A percentile compares a stretch with the other conserved stretches of the same genome.
Evolutionary conservation across 2,888 invertebrate species (phyloP).

Genomic region (Himalopsyche kuldschensis): DNA sequence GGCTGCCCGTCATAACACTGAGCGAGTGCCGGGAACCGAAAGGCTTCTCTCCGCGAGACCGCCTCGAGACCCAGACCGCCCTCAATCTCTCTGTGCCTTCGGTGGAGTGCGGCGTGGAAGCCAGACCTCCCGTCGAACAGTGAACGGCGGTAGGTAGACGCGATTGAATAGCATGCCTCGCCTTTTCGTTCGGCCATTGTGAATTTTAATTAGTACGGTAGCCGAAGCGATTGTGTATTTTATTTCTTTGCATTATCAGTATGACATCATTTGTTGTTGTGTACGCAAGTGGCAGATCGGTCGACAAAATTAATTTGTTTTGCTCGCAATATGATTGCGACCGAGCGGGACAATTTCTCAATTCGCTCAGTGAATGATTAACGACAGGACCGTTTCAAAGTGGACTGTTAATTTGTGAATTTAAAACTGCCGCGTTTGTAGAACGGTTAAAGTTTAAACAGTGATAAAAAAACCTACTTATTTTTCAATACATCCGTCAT

Average conservation of each 20-base stretch:
- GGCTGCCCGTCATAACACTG: conserved; percentile 56
- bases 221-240: background rate
- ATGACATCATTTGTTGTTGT: background rate
- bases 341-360: background rate
- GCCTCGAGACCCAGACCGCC: conserved; percentile 49
- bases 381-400: background rate
- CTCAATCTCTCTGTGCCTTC: conserved; percentile 56
- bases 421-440: background rate
- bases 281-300: background rate
- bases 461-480: background rate
- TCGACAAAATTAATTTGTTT: background rate
- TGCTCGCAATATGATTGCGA: background rate
- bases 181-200: background rate
- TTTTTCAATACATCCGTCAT: conserved; percentile 41
- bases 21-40: conserved; percentile 54
- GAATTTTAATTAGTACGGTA: background rate
- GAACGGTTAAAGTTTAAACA: conserved; percentile 20
- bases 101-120: conserved; percentile 52
- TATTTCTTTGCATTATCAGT: background rate
- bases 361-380: background rate
- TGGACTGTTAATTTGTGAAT: background rate
- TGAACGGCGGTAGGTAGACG: background rate
- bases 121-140: conserved; percentile 49
- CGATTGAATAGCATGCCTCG: background rate
- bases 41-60: conserved; percentile 43